These are phyloP conservation scores for Myrmecophaga tridactyla DNA, from an alignment of 2,113 vertebrate species.

Conservation along the genomic window DNA sequence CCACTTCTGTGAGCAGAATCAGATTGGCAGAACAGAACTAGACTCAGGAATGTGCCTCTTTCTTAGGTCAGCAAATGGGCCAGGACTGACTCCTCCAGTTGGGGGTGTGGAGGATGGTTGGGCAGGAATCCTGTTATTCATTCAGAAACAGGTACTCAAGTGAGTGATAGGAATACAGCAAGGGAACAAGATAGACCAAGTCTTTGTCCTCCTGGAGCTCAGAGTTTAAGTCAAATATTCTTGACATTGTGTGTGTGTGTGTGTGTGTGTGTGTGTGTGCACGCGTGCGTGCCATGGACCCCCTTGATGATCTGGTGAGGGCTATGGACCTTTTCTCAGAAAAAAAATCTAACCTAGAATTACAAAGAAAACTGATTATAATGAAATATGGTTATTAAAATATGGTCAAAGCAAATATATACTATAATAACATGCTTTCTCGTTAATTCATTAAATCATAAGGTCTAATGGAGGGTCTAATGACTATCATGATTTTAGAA, in stretches of 20 bases:
- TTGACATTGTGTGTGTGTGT: not conserved
- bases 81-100: not conserved
- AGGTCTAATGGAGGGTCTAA: conserved; percentile 16
- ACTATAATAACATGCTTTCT: conserved; percentile 26
- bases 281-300: not conserved
- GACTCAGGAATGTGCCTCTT: conserved; percentile 23
- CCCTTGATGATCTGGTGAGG: conserved; percentile 18
- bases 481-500: conserved; percentile 44
- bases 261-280: too few species aligned
- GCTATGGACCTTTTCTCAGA: conserved; percentile 14
- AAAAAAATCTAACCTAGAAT: not conserved
- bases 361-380: conserved; percentile 16
- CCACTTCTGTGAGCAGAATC: conserved; percentile 22
- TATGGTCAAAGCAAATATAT: conserved; percentile 20
- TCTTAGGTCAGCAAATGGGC: conserved; percentile 19
- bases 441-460: conserved; percentile 41
- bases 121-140: conserved; percentile 20
- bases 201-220: not conserved
- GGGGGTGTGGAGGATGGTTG: not conserved
- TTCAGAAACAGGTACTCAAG: conserved; percentile 35
- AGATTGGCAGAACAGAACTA: conserved; percentile 53
- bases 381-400: conserved; percentile 53
- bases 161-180: conserved; percentile 2
- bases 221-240: conserved; percentile 44
- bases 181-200: conserved; percentile 19